Conservation (phyloP, 1,140 invertebrate genomes). For the Argopecten irradians region DNA sequence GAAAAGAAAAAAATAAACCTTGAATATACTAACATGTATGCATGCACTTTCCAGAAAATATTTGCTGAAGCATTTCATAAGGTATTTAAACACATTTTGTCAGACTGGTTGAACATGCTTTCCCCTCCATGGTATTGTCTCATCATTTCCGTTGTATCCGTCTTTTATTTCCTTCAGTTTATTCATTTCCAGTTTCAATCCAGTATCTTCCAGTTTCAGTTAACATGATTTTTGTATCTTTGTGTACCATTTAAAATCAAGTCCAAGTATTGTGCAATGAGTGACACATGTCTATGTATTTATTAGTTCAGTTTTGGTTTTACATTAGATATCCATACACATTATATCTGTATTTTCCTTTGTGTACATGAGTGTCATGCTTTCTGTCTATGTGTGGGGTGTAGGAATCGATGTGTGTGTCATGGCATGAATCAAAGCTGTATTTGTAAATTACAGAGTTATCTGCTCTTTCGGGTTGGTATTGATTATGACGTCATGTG, state of each 20-base stretch:
- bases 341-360: not conserved
- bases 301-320: not conserved
- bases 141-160: not conserved
- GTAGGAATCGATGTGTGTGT: not conserved
- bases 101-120: not conserved
- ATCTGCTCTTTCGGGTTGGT: too few relatives aligned
- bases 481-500: too few relatives aligned
- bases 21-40: not conserved
- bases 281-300: too few relatives aligned
- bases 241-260: too few relatives aligned
- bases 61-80: not conserved
- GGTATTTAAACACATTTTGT: not conserved
- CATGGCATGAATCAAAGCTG: too few relatives aligned
- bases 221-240: too few relatives aligned
- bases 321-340: not conserved
- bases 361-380: not conserved
- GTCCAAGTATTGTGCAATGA: too few relatives aligned
- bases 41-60: conserved; percentile 22
- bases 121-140: not conserved
- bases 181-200: too few relatives aligned
- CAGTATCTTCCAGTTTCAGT: too few relatives aligned
- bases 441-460: too few relatives aligned
- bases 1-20: too few relatives aligned
- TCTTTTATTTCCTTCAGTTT: too few relatives aligned
- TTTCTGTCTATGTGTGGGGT: not conserved